Evolutionary conservation across 2,797 vertebrate genomes (phyloP), one percentile per base, ranked within the genome.

Genomic region (Apogon talboti): DNA sequence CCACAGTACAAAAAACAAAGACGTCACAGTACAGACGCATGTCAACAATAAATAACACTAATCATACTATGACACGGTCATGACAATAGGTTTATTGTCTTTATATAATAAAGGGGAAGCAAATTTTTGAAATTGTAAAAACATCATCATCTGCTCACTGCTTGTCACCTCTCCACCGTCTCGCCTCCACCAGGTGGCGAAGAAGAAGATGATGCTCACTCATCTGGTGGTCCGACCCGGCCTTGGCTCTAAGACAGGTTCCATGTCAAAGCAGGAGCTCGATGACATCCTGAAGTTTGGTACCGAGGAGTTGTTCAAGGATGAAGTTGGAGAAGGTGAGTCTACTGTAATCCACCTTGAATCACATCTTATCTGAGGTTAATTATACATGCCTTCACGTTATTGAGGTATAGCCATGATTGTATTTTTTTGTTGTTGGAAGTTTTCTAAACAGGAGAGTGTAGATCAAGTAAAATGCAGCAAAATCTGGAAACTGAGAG

Each of bases 121-220:
- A 10, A 0, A 35, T 35, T 28, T 28, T 28, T 28, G 2, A 28
- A 28, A 28, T 28, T 28, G 33, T 35, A 10, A 35, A 35, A 35
- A 35, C 7, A 18, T 30, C 7, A 18, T 30, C n/a, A 19, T 3
- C n/a, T 52, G 7, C 50, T 78, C 2, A 65, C 16, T 0, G 1
- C 12, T 60, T 50, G 11, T 35, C 46, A 47, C 13, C 48, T 7
- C 21, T 43, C 11, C 9, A 9, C 6, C 21, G 55, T 3, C 19
- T 46, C 58, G 9, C 38, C 5, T 55, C 28, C 50, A 52, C 41
- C 91, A 99, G 92, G 98, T 99, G 91, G 98, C 98, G 2, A 99
- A 99, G 93, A 99, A 99, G 89, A 99, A 99, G 88, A 99, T 99
- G 98, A 99, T 99, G 98, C 89, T 99, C 61, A 99, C 98, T 9